These are phyloP conservation scores for Sebastes cheni DNA, from an alignment of 2,797 vertebrate genomes.

Conservation along the genomic window DNA sequence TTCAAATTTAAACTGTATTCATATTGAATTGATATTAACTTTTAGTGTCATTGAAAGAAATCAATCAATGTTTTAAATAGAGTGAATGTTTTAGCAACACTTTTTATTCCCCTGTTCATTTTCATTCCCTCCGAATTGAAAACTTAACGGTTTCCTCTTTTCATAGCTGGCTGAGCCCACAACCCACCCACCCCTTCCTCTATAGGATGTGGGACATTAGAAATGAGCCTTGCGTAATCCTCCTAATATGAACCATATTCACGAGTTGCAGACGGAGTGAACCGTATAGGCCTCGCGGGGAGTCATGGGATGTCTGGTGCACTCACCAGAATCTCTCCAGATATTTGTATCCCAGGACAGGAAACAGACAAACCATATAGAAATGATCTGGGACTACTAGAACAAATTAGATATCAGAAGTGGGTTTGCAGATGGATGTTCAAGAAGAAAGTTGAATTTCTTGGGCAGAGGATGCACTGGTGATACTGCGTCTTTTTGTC, in stretches of 20 bases:
- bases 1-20: not conserved
- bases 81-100: not conserved
- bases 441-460: not conserved
- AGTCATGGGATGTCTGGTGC: constrained; percentile 31
- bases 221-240: constrained; percentile 46
- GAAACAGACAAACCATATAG: constrained; percentile 31
- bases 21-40: not conserved
- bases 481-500: not conserved
- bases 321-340: constrained; percentile 3
- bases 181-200: not conserved
- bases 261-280: constrained; percentile 36
- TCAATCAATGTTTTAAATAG: not conserved
- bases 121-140: not conserved
- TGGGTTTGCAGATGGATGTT: not conserved
- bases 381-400: constrained; percentile 8
- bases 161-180: not conserved
- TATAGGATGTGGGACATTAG: constrained; percentile 26
- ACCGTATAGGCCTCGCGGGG: constrained; percentile 4
- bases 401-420: not conserved
- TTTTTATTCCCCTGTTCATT: not conserved
- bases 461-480: not conserved
- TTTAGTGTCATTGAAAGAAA: not conserved
- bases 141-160: constrained; percentile 1
- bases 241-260: constrained; percentile 64
- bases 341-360: constrained; percentile 21